These are phyloP conservation scores for Deilephila elpenor DNA, from an alignment of 2,888 invertebrate genomes.

Conservation along the genomic window DNA sequence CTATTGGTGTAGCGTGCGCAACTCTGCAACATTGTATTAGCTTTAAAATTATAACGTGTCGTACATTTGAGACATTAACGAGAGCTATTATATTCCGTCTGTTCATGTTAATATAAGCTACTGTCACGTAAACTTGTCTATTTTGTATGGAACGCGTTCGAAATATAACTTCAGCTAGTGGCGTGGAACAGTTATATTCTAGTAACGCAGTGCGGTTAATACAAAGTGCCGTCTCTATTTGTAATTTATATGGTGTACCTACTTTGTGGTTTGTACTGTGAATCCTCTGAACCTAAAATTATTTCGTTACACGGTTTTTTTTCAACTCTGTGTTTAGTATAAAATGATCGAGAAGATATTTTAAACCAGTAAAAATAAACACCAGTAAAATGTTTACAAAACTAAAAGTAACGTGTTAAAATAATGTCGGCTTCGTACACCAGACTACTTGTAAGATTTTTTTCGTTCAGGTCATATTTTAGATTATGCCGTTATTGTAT, in stretches of 20 bases:
- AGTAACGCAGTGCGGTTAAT: not conserved
- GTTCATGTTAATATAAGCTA: not conserved
- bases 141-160: not conserved
- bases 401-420: constrained; percentile 19
- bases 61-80: not conserved
- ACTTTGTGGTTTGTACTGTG: not conserved
- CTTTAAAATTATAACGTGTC: not conserved
- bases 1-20: not conserved
- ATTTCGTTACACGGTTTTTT: constrained; percentile 18
- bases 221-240: not conserved
- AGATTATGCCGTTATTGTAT: not conserved
- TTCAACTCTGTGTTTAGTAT: constrained; percentile 9
- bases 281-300: not conserved
- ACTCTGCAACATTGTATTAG: not conserved
- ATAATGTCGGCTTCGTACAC: not conserved
- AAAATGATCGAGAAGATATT: constrained; percentile 19
- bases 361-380: constrained; percentile 27
- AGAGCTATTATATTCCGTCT: not conserved
- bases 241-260: not conserved
- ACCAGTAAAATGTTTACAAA: constrained; percentile 29
- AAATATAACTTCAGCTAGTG: not conserved
- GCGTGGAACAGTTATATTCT: not conserved
- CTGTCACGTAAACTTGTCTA: not conserved
- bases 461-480: constrained; percentile 1
- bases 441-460: not conserved